These are phyloP conservation scores for Antitype chi DNA, from an alignment of 2,888 invertebrate genomes.

Conservation along the genomic window DNA sequence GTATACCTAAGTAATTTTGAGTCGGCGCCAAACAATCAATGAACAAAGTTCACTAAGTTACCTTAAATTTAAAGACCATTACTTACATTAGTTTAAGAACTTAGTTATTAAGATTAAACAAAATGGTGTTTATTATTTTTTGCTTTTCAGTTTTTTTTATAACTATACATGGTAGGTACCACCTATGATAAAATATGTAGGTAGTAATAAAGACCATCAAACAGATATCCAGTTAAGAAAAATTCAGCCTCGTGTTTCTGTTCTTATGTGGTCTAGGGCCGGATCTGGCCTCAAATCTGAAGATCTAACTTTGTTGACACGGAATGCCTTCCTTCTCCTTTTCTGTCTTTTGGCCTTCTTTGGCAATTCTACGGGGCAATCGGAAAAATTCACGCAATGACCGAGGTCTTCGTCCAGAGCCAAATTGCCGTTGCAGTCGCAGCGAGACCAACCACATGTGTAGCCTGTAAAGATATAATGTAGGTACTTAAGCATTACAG, in stretches of 20 bases:
- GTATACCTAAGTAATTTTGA: too few relatives aligned
- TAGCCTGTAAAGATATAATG: constrained; percentile 72
- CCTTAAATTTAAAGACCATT: too few relatives aligned
- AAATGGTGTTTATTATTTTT: too few relatives aligned
- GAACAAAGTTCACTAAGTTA: too few relatives aligned
- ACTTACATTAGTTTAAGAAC: too few relatives aligned
- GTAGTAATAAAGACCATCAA: neutral
- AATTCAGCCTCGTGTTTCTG: constrained; percentile 15
- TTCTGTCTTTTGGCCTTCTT: neutral
- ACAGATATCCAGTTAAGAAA: neutral
- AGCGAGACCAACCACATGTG: constrained; percentile 86
- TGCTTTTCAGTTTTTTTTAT: too few relatives aligned
- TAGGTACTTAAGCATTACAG: neutral
- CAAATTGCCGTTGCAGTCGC: constrained; percentile 80
- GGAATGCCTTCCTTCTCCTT: constrained; percentile 12
- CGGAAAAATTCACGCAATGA: constrained; percentile 65
- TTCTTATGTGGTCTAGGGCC: neutral
- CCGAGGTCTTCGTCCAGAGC: constrained; percentile 72
- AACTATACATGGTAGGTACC: neutral
- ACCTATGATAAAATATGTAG: neutral
- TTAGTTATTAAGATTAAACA: too few relatives aligned
- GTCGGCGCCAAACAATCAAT: too few relatives aligned
- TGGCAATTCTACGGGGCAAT: constrained; percentile 60
- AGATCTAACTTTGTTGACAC: neutral
- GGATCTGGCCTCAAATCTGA: constrained; percentile 30